Percentiles rank a stretch among this genome's conserved stretches.
Evolutionary conservation across 2,797 vertebrate species (phyloP).

Genomic region (Pangasius krempfi): DNA sequence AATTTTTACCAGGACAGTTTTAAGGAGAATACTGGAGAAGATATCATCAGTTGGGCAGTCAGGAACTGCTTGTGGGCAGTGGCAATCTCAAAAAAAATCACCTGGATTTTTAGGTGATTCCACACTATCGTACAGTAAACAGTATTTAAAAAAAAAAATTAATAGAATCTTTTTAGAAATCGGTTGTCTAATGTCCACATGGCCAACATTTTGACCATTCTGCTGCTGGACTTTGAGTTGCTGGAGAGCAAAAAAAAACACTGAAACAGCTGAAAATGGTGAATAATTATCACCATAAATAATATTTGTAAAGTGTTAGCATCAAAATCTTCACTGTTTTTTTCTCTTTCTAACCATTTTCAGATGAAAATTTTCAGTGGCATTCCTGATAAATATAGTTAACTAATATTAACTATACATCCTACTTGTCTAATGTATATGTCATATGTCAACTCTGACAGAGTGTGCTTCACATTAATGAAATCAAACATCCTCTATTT

Average conservation of each 20-base stretch:
- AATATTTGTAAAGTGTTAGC: neutral
- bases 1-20: neutral
- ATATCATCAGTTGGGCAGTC: neutral
- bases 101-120: neutral
- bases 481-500: neutral
- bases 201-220: neutral
- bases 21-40: neutral
- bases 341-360: neutral
- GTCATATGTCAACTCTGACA: neutral
- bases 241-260: neutral
- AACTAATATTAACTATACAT: neutral
- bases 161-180: neutral
- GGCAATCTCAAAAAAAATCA: neutral
- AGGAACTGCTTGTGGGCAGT: neutral
- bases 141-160: neutral
- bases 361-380: neutral
- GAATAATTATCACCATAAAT: neutral
- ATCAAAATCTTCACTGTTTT: too few species aligned
- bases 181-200: neutral
- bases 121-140: neutral
- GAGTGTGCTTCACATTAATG: neutral
- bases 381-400: neutral
- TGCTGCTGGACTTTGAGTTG: neutral
- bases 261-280: too few species aligned
- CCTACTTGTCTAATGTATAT: neutral